These are phyloP conservation scores for Halocynthia roretzi DNA, from an alignment of 23 tunicate genomes.

Conservation along the genomic window DNA sequence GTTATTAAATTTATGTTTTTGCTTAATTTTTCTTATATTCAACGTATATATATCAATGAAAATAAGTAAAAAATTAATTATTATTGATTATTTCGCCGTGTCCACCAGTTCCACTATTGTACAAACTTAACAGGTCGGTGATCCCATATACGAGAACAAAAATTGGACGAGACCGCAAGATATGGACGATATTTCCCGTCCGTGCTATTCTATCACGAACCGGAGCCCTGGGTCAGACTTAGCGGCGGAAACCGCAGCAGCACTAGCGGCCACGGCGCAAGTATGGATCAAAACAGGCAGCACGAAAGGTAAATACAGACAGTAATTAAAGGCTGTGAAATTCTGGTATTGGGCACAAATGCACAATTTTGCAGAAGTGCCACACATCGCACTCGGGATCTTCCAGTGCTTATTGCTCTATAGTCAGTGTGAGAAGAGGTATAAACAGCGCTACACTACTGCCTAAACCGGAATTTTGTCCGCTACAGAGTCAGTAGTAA, in stretches of 20 bases:
- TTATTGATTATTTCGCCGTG: too few relatives aligned
- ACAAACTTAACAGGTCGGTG: slow-evolving; percentile 48
- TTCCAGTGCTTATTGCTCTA: too few relatives aligned
- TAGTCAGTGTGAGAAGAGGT: too few relatives aligned
- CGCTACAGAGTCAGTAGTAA: not conserved
- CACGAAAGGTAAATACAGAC: slow-evolving; percentile 20
- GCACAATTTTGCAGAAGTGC: too few relatives aligned
- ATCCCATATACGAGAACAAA: slow-evolving; percentile 51
- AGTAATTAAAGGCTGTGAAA: too few relatives aligned
- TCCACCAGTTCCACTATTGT: too few relatives aligned
- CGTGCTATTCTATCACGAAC: slow-evolving; percentile 52
- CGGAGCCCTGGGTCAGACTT: slow-evolving; percentile 79
- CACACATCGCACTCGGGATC: too few relatives aligned
- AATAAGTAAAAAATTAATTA: not conserved
- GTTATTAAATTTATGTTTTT: too few relatives aligned
- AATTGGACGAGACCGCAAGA: slow-evolving; percentile 82
- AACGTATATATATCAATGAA: not conserved
- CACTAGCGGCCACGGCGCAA: slow-evolving; percentile 79
- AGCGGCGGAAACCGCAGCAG: slow-evolving; percentile 94
- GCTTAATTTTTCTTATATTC: not conserved
- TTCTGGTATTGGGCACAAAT: too few relatives aligned
- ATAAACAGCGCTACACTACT: too few relatives aligned
- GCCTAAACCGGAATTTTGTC: not conserved
- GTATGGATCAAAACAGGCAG: slow-evolving; percentile 58
- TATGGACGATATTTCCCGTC: slow-evolving; percentile 50